Evolutionary conservation across 2,888 invertebrate genomes (phyloP).

Genomic region (Tetranychus piercei): DNA sequence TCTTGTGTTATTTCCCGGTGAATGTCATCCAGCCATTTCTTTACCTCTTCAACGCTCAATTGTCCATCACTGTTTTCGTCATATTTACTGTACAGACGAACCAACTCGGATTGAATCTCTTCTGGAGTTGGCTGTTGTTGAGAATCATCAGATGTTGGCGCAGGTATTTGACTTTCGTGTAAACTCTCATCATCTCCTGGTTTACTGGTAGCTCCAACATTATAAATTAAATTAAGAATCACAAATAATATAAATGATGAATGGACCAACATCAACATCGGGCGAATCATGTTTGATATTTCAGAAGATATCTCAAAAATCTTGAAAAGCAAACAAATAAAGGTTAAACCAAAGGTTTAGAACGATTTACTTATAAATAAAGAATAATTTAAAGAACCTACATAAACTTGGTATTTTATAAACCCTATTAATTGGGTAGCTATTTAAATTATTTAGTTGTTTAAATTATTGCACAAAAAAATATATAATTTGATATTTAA

Average conservation of each 20-base stretch:
- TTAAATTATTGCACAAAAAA: too few species aligned
- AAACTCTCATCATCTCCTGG: constrained; percentile 16
- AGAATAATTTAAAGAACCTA: too few species aligned
- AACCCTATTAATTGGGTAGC: too few species aligned
- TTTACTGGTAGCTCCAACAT: not conserved
- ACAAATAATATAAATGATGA: not conserved
- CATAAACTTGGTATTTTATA: too few species aligned
- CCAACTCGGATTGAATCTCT: constrained; percentile 14
- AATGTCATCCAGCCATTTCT: constrained; percentile 25
- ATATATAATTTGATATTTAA: too few species aligned
- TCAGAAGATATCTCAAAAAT: too few species aligned
- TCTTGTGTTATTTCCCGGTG: constrained; percentile 27
- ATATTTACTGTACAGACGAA: constrained; percentile 14
- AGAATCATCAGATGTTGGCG: constrained; percentile 10
- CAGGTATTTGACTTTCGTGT: constrained; percentile 21
- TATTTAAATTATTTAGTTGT: too few species aligned
- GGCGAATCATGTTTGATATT: too few species aligned
- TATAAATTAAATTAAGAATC: not conserved
- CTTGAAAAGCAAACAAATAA: too few species aligned
- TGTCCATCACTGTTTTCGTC: constrained; percentile 22
- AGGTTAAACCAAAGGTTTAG: too few species aligned
- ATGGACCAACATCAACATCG: not conserved
- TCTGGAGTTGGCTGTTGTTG: constrained; percentile 16
- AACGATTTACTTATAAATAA: too few species aligned
- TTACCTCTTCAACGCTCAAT: constrained; percentile 25